Percentiles rank a stretch among this genome's conserved stretches.
Conservation (phyloP, 2,113 vertebrate species). For the Tyto alba region DNA sequence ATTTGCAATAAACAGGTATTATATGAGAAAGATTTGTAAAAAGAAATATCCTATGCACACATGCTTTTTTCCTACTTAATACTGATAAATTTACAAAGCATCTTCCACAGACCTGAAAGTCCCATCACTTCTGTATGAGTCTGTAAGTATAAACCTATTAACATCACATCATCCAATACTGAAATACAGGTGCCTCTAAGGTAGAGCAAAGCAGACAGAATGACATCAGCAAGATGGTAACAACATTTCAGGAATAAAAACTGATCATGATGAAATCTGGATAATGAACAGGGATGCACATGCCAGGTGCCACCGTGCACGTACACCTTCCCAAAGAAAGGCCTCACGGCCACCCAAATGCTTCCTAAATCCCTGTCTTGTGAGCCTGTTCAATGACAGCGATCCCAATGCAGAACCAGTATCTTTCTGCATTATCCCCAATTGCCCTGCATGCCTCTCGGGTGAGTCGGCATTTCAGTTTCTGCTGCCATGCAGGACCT, state of each 20-base stretch:
- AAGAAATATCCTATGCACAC: background rate
- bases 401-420: background rate
- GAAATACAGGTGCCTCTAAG: background rate
- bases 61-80: background rate
- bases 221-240: background rate
- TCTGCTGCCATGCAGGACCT: background rate
- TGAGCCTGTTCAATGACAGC: background rate
- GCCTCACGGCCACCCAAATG: background rate
- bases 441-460: background rate
- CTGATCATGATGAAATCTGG: background rate
- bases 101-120: background rate
- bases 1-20: background rate
- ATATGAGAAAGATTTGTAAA: background rate
- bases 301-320: too few relatives aligned
- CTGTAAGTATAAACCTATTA: background rate
- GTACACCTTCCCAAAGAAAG: background rate
- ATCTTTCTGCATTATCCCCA: background rate
- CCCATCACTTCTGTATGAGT: background rate
- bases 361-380: background rate
- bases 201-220: background rate
- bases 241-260: background rate
- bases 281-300: too few relatives aligned
- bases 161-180: background rate
- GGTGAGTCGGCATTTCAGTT: background rate
- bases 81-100: background rate